phyloP scores from a whole-genome alignment of 2,113 vertebrate genomes.

The Cichladusa arquata region DNA sequence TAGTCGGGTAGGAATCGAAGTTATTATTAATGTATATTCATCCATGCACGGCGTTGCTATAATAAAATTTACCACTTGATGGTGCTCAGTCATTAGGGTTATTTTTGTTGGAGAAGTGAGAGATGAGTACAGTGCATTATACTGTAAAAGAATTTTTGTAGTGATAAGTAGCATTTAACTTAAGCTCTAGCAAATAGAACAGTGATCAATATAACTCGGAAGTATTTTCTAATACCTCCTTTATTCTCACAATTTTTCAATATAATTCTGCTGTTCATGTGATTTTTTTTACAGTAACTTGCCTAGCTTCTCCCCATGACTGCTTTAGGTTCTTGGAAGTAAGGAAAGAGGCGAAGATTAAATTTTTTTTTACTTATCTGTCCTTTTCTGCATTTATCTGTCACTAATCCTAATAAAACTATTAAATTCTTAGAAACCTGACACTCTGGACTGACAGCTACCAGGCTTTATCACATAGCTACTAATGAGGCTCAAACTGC shows the following conservation, averaged over 20 bases:
- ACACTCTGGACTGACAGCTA: background rate
- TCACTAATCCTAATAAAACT: background rate
- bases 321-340: background rate
- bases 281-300: background rate
- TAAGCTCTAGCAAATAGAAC: rapidly evolving
- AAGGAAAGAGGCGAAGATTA: rapidly evolving
- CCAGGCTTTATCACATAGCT: background rate
- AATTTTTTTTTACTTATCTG: too few relatives aligned
- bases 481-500: background rate
- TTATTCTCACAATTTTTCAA: rapidly evolving
- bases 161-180: rapidly evolving
- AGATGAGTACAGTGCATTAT: rapidly evolving
- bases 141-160: rapidly evolving
- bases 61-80: background rate
- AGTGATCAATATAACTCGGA: rapidly evolving
- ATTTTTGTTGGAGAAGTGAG: rapidly evolving
- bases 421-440: background rate
- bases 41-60: rapidly evolving
- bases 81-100: background rate
- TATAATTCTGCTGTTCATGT: rapidly evolving
- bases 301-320: rapidly evolving
- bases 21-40: rapidly evolving
- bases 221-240: background rate
- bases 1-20: rapidly evolving
- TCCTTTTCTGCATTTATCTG: background rate